Conservation (phyloP, 2,797 vertebrate species). For the Mus spretus region DNA sequence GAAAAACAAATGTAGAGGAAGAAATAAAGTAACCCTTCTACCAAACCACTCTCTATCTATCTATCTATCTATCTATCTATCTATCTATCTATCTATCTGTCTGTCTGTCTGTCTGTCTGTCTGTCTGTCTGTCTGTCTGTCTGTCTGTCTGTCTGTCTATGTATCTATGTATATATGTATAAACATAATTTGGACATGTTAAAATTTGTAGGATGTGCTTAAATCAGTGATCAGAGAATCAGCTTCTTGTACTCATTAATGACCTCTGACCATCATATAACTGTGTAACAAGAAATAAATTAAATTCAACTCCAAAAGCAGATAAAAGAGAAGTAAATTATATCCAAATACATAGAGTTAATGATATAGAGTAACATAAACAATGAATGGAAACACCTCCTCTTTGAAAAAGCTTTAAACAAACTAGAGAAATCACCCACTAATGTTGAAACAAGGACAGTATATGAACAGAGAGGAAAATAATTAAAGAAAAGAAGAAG, state of each 20-base stretch:
- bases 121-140: rapidly evolving
- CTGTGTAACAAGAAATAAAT: neutral
- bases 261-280: neutral
- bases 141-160: neutral
- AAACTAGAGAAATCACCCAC: neutral
- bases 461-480: neutral
- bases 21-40: neutral
- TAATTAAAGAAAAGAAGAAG: neutral
- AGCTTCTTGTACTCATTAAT: neutral
- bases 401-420: neutral
- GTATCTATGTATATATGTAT: no score
- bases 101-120: no score
- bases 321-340: neutral
- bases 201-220: neutral
- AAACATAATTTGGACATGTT: neutral
- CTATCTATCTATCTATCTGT: neutral
- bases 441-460: neutral
- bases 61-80: no score
- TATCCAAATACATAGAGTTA: neutral
- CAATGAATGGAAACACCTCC: neutral
- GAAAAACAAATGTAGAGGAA: neutral
- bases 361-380: neutral
- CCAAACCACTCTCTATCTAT: neutral
- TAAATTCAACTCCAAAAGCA: neutral
- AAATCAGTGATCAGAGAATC: neutral